Base-by-base conservation (phyloP, 2,888 invertebrate species). In the Timandra comae region DNA sequence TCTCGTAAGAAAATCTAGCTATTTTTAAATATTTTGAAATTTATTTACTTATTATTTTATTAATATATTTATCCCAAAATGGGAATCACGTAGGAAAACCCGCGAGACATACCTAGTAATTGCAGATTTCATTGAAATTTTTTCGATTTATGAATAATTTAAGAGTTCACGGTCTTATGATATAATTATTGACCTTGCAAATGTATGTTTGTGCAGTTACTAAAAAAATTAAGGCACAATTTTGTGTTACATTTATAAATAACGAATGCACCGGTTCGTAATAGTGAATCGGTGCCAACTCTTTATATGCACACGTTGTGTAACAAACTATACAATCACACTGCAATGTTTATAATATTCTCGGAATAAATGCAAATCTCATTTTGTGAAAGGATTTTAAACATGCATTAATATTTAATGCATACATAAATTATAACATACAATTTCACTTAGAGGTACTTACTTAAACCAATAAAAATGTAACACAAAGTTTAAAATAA, bases 251-350 rank as follows among this genome's bases (percentile, higher is more conserved):
- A 6, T 16, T 16, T 16, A 16, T 16, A 16, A 16, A 16, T 16
- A 16, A 41, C 41, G 37, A 48, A 49, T 52, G 44, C 47, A 52
- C 44, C 38, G 48, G 37, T 33, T 46, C 38, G 46, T 43, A 37
- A 32, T 38, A 41, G 34, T 28, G 42, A 49, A 50, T 38, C 46
- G 30, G 48, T 63, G 62, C 62, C 63, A 63, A 63, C 40, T 31
- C 20, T 29, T 30, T 33, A 29, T 30, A 33, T 24, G 30, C 16
- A 27, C 33, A 23, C 27, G 30, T 30, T 28, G 13, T 29, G 24
- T 27, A 22, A 34, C 10, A 24, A 24, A 9, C 9, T 9, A 24
- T 24, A 9, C 24, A n/a, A 16, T 16, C 24, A 31, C 32, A 27
- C 7, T 22, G 29, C 28, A 29, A 22, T 19, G 32, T 30, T 35